Evolutionary conservation across 2,113 vertebrate species (phyloP).

Genomic region (Colaptes auratus): DNA sequence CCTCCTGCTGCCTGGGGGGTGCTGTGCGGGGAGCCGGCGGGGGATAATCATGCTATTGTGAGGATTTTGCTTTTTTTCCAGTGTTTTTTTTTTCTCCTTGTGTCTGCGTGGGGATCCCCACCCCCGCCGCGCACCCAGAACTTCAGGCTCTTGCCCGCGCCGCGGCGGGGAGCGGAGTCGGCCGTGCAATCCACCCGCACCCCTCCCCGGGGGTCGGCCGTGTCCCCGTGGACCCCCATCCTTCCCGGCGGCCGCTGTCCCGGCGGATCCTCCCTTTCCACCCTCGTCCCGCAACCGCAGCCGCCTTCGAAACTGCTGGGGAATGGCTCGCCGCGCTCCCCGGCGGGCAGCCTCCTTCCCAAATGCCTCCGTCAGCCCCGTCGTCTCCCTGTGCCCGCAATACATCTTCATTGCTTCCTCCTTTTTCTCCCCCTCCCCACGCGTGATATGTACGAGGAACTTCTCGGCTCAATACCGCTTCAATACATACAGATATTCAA

Average conservation of each 20-base stretch:
- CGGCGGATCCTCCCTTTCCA: background rate
- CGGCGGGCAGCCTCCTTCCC: background rate
- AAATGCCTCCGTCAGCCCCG: background rate
- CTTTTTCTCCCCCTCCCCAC: background rate
- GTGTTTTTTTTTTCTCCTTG: background rate
- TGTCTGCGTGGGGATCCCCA: background rate
- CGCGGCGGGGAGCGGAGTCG: background rate
- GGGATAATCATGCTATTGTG: background rate
- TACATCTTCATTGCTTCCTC: background rate
- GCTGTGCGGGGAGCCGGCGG: background rate
- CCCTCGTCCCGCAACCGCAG: background rate
- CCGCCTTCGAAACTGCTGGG: background rate
- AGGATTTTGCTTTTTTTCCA: background rate
- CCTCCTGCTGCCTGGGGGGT: conserved; percentile 17
- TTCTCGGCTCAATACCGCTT: background rate
- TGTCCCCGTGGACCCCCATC: background rate
- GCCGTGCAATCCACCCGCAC: background rate
- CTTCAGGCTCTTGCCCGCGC: background rate
- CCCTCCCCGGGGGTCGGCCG: background rate
- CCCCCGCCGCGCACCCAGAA: background rate
- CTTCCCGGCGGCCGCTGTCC: background rate
- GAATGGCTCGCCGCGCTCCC: background rate
- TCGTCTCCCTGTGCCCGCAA: background rate
- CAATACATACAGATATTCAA: background rate
- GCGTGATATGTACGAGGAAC: background rate